Evolutionary conservation across 2,113 vertebrate genomes (phyloP).

Genomic region (Centropus unirufus): DNA sequence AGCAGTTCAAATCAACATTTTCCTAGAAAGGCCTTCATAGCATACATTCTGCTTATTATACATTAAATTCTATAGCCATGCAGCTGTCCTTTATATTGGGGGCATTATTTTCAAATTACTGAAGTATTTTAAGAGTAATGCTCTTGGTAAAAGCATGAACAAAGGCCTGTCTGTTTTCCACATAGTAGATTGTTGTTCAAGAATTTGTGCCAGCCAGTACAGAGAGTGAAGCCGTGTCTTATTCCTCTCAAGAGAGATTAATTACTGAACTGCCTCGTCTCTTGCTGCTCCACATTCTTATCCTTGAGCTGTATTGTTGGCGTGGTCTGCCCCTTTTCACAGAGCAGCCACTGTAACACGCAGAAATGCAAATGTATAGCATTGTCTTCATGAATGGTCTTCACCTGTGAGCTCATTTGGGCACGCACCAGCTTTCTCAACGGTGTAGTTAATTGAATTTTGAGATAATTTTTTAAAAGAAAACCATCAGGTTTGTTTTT

Average conservation of each 20-base stretch:
- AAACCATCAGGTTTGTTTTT: not conserved
- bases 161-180: constrained; percentile 71
- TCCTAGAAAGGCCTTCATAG: not conserved
- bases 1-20: not conserved
- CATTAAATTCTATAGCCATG: not conserved
- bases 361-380: not conserved
- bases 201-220: constrained; percentile 77
- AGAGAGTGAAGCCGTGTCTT: constrained; percentile 68
- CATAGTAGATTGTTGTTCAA: constrained; percentile 73
- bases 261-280: constrained; percentile 52
- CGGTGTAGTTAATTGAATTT: not conserved
- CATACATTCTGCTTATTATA: not conserved
- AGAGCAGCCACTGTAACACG: not conserved
- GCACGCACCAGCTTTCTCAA: not conserved
- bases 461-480: not conserved
- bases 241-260: constrained; percentile 68
- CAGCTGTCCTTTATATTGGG: constrained; percentile 25
- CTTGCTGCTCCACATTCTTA: constrained; percentile 57
- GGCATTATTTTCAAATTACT: constrained; percentile 54
- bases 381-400: not conserved
- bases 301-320: constrained; percentile 56
- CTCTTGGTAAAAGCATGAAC: constrained; percentile 52
- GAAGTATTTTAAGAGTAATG: constrained; percentile 58
- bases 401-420: not conserved
- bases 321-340: constrained; percentile 18